A percentile compares a stretch with the other conserved stretches of the same genome.
These are phyloP conservation scores for Halocaridina rubra DNA, from an alignment of 2,888 invertebrate species.

Conservation along the genomic window DNA sequence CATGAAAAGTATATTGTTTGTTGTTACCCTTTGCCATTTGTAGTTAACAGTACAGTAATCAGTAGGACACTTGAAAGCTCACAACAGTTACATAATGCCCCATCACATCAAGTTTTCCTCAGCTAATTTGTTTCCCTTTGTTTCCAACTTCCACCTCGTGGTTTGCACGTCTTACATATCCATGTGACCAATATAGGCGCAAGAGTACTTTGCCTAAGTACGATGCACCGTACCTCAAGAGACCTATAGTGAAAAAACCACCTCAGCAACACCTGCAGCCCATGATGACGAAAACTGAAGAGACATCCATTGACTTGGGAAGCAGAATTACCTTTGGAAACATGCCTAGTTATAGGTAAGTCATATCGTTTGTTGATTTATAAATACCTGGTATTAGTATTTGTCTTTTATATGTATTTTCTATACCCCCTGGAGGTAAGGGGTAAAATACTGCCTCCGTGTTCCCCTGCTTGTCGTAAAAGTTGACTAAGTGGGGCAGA, in stretches of 20 bases:
- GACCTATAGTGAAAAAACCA: constrained; percentile 77
- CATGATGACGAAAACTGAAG: constrained; percentile 60
- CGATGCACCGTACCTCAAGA: constrained; percentile 88
- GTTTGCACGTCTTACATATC: not conserved
- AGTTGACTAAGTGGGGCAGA: too few species aligned
- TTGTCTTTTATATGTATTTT: too few species aligned
- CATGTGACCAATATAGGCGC: constrained; percentile 70
- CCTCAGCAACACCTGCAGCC: constrained; percentile 64
- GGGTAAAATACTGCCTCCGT: too few species aligned
- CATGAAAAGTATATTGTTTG: constrained; percentile 3
- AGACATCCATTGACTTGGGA: constrained; percentile 70
- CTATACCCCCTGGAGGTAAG: too few species aligned
- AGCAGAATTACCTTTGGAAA: constrained; percentile 85
- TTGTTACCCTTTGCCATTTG: constrained; percentile 10
- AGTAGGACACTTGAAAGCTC: not conserved
- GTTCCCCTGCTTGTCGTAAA: too few species aligned
- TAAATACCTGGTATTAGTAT: too few species aligned
- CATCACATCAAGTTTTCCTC: not conserved
- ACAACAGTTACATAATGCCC: not conserved
- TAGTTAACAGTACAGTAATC: not conserved
- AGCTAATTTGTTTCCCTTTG: constrained; percentile 17
- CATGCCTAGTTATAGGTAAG: constrained; percentile 71
- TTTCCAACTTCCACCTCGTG: not conserved
- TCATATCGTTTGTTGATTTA: too few species aligned
- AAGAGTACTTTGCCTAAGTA: constrained; percentile 90